Conservation (phyloP, 2,113 vertebrate genomes). For the Bettongia penicillata region DNA sequence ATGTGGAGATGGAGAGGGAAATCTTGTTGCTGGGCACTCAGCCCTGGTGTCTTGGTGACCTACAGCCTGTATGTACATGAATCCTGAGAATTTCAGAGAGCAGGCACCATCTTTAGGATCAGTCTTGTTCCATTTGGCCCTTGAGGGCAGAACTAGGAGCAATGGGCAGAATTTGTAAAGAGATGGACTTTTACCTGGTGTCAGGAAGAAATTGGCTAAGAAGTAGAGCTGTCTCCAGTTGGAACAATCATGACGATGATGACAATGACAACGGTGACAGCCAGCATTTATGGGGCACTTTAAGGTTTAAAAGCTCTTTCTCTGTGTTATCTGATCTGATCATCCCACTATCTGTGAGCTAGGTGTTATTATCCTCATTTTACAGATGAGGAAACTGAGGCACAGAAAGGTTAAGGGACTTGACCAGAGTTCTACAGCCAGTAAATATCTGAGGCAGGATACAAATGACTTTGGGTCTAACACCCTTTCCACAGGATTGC, state of each 20-base stretch:
- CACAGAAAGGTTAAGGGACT: background rate
- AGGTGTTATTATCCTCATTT: background rate
- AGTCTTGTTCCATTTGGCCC: background rate
- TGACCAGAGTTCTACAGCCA: background rate
- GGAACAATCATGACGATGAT: background rate
- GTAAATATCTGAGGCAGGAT: background rate
- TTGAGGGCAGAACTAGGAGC: background rate
- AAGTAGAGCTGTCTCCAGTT: background rate
- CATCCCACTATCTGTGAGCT: background rate
- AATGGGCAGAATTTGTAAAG: background rate
- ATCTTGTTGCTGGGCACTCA: background rate
- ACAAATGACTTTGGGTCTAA: background rate
- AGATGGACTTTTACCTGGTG: background rate
- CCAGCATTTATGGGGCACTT: background rate
- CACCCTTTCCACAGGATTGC: background rate
- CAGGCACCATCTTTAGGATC: background rate
- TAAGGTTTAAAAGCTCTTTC: background rate
- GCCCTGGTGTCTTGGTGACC: background rate
- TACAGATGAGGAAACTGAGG: background rate
- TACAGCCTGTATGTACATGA: background rate
- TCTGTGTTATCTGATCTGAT: background rate
- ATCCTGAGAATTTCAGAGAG: background rate
- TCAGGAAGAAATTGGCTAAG: background rate
- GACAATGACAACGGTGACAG: no score
- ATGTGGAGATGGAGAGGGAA: background rate